Conservation (phyloP, 1,140 invertebrate genomes). For the Protaetia brevitarsis region DNA sequence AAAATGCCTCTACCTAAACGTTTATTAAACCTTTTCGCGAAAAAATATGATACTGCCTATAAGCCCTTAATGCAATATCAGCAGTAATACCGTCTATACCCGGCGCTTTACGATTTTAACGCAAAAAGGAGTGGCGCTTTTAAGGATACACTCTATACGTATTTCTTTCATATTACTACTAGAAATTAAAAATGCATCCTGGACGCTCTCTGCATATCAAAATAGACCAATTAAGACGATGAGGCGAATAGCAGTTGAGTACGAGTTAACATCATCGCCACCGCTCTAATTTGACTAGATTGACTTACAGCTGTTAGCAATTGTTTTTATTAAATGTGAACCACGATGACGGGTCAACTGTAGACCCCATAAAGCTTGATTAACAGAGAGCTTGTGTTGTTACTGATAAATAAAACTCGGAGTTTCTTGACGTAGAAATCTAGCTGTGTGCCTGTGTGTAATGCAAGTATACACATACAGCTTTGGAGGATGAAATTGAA, state of each 20-base stretch:
- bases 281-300: slow-evolving; percentile 15
- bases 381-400: neutral
- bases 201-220: slow-evolving; percentile 3
- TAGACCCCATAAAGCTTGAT: slow-evolving; percentile 15
- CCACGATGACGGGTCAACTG: slow-evolving; percentile 12
- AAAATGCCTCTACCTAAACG: too few species aligned
- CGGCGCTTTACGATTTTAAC: too few species aligned
- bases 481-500: too few species aligned
- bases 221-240: slow-evolving; percentile 16
- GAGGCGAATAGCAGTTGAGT: slow-evolving; percentile 10
- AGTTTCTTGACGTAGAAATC: slow-evolving; percentile 4
- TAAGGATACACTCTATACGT: too few species aligned
- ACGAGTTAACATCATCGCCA: slow-evolving; percentile 1
- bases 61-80: too few species aligned
- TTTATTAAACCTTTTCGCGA: too few species aligned
- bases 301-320: slow-evolving; percentile 13
- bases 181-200: neutral
- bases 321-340: slow-evolving; percentile 16
- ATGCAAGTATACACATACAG: too few species aligned
- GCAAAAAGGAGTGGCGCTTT: too few species aligned
- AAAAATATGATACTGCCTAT: too few species aligned
- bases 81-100: too few species aligned
- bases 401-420: slow-evolving; percentile 2
- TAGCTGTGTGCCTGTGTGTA: neutral
- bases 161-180: too few species aligned